Percentiles rank a stretch among this genome's conserved stretches.
Evolutionary conservation across 1,140 invertebrate species (phyloP).

Genomic region (Drosophila erecta): DNA sequence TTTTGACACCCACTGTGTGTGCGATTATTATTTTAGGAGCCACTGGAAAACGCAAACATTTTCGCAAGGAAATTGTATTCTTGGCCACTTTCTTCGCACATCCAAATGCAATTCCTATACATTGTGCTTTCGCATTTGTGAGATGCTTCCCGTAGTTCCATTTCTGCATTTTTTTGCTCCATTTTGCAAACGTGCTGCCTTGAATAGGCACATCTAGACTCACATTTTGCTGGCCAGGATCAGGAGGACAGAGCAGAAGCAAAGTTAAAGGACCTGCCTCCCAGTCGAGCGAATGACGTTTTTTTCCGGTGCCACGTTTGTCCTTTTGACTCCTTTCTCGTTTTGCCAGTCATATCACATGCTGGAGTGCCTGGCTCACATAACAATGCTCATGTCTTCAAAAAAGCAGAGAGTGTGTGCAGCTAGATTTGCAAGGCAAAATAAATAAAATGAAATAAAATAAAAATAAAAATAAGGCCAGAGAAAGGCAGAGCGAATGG

Average conservation of each 20-base stretch:
- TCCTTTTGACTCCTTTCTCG: conserved; percentile 8
- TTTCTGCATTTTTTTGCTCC: conserved; percentile 14
- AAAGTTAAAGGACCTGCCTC: conserved; percentile 28
- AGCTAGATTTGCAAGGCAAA: conserved; percentile 39
- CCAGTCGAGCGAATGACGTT: conserved; percentile 5
- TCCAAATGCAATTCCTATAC: conserved; percentile 38
- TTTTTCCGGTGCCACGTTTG: conserved; percentile 21
- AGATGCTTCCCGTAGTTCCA: conserved; percentile 24
- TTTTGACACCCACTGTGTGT: conserved; percentile 4
- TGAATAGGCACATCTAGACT: conserved; percentile 33
- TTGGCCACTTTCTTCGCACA: conserved; percentile 29
- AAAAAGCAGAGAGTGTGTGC: conserved; percentile 13
- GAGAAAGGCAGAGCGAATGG: neutral
- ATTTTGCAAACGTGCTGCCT: conserved; percentile 26
- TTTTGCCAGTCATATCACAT: conserved; percentile 41
- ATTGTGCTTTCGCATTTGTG: conserved; percentile 34
- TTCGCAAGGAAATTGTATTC: conserved; percentile 20
- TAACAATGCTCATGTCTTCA: conserved; percentile 42
- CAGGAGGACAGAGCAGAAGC: neutral
- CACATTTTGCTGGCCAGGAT: conserved; percentile 20
- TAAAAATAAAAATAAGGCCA: conserved; percentile 11
- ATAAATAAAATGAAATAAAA: conserved; percentile 27
- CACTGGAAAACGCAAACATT: conserved; percentile 5
- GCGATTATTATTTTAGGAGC: conserved; percentile 6
- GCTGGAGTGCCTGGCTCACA: conserved; percentile 32